Evolutionary conservation across 2,888 invertebrate species (phyloP).

Genomic region (Pharmacophagus antenor): DNA sequence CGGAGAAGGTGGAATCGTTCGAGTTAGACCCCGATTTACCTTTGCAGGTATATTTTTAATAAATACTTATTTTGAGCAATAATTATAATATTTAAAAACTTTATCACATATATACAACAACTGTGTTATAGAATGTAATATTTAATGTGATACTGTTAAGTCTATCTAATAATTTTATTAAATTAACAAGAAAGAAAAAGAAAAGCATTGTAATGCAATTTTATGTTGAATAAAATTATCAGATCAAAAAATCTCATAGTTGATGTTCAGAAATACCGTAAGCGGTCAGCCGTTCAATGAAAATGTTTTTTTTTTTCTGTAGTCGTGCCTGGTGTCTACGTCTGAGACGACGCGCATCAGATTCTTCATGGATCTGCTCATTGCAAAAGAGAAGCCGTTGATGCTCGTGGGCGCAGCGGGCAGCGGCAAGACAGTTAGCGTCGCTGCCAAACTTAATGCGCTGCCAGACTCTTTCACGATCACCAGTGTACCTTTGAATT

Average conservation of each 20-base stretch:
- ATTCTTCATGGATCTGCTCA: slow-evolving; percentile 92
- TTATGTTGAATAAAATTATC: too few relatives aligned
- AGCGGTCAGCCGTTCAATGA: too few relatives aligned
- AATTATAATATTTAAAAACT: too few relatives aligned
- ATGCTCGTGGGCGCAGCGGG: slow-evolving; percentile 96
- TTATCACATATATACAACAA: too few relatives aligned
- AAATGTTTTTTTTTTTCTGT: slow-evolving; percentile 34
- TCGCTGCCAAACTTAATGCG: slow-evolving; percentile 88
- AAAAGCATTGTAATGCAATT: too few relatives aligned
- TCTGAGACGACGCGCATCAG: slow-evolving; percentile 92
- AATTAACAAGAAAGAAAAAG: too few relatives aligned
- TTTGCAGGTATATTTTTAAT: slow-evolving; percentile 83
- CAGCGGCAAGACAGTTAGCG: slow-evolving; percentile 95
- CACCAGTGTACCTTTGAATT: slow-evolving; percentile 95
- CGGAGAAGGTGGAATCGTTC: slow-evolving; percentile 88
- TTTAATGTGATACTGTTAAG: too few relatives aligned
- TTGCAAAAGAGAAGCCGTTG: slow-evolving; percentile 88
- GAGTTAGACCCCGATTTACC: slow-evolving; percentile 93
- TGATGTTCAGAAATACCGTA: too few relatives aligned
- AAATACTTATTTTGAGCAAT: not conserved
- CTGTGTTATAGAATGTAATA: too few relatives aligned
- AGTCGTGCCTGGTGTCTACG: slow-evolving; percentile 92
- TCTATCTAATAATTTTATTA: too few relatives aligned
- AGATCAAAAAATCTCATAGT: too few relatives aligned
- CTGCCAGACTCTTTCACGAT: slow-evolving; percentile 89